Base-by-base conservation (phyloP, 1,140 invertebrate species). In the Monochamus saltuarius region DNA sequence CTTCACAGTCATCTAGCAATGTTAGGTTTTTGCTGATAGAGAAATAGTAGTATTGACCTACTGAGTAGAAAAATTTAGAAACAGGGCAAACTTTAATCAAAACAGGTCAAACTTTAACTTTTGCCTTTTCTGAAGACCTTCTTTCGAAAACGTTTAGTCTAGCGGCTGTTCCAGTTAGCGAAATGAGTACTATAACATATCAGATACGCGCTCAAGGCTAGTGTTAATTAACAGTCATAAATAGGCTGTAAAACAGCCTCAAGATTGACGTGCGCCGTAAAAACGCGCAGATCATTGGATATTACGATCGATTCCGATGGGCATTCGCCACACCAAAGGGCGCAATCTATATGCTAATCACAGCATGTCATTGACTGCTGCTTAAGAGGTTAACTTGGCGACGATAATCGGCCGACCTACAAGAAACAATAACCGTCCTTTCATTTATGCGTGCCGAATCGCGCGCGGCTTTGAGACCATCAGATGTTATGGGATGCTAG, bases 331-430 rank as follows among this genome's bases (percentile, higher is more conserved):
- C 65, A 67, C 54, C 57, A 42, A 59, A 61, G 62, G 65, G 69
- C 63, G 64, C 61, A 71, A 71, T 71, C 67, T 71, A 71, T 68
- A 71, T 71, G 69, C 69, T 66, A 71, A 71, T 69, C 49, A 57
- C 59, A 42, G 34, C 11, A 62, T 64, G 64, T 68, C 57, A 67
- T 64, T 66, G 64, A 68, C 67, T 64, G 64, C 39, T 42, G 61
- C 46, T 56, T 63, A 68, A 66, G 55, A 59, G 60, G 53, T 67
- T 66, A 66, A 66, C 47, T 60, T 67, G 61, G 64, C 62, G 59
- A 58, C 59, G 57, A 46, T 69, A 64, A 64, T 68, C 56, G 62
- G 39, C 46, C 51, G 14, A 22, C 40, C 34, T 39, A 13, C 35
- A 56, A 56, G 53, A 56, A 56, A 56, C 53, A 56, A 56, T 56